These are phyloP conservation scores for Hyla sarda DNA, from an alignment of 2,113 vertebrate species.

Conservation along the genomic window DNA sequence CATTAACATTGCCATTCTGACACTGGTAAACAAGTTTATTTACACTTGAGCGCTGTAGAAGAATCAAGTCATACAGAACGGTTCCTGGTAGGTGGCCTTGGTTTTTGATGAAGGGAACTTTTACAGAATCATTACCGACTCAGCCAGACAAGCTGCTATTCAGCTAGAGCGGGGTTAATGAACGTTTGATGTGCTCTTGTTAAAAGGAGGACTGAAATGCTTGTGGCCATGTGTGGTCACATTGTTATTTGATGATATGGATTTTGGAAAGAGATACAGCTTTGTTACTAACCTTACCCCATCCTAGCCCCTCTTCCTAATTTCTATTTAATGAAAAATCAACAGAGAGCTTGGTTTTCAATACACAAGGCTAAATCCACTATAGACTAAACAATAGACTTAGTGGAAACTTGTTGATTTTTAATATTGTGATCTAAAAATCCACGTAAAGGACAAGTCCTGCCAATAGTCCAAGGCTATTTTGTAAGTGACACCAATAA, in stretches of 20 bases:
- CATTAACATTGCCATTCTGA: constrained; percentile 74
- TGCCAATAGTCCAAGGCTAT: not conserved
- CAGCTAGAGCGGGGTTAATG: constrained; percentile 69
- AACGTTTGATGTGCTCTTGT: constrained; percentile 67
- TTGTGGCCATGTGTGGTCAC: constrained; percentile 72
- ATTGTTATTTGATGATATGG: constrained; percentile 74
- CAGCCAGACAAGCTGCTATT: constrained; percentile 68
- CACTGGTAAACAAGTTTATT: constrained; percentile 77
- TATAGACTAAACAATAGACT: constrained; percentile 51
- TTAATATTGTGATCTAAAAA: constrained; percentile 23
- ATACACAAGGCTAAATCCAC: constrained; percentile 14
- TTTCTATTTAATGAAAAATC: constrained; percentile 55
- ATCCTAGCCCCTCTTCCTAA: constrained; percentile 26
- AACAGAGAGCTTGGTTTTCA: constrained; percentile 12
- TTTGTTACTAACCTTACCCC: constrained; percentile 63
- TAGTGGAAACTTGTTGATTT: constrained; percentile 47
- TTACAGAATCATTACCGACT: constrained; percentile 66
- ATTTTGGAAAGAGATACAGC: constrained; percentile 59
- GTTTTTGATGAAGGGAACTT: constrained; percentile 65
- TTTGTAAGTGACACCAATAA: not conserved
- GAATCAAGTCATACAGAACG: constrained; percentile 73
- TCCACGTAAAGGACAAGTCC: not conserved
- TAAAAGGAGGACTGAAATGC: constrained; percentile 66
- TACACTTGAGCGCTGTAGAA: constrained; percentile 73
- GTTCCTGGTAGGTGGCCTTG: constrained; percentile 74